Conservation (phyloP, 2,113 vertebrate species). For the zebrafish (Danio rerio) region DNA sequence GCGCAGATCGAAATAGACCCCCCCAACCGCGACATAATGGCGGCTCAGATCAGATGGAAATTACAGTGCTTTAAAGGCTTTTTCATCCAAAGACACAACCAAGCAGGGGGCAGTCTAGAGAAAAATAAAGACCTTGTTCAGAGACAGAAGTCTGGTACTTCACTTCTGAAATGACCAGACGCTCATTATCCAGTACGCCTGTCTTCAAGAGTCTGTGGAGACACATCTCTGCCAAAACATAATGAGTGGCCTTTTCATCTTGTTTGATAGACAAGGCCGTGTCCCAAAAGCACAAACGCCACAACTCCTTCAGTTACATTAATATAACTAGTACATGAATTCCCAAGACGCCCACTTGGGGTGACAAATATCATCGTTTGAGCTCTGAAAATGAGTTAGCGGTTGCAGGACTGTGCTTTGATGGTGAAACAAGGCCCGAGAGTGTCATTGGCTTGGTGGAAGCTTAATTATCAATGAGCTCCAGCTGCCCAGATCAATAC, state of each 20-base stretch:
- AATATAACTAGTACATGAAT: constrained; percentile 18
- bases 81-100: constrained; percentile 29
- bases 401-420: background rate
- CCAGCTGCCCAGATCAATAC: constrained; percentile 52
- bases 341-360: constrained; percentile 6
- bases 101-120: background rate
- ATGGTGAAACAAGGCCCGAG: constrained; percentile 21
- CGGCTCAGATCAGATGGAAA: background rate
- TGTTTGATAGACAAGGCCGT: background rate
- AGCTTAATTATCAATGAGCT: constrained; percentile 57
- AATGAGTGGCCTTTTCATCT: background rate
- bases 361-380: constrained; percentile 23
- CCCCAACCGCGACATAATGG: background rate
- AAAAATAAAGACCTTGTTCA: constrained; percentile 1
- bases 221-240: background rate
- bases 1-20: constrained; percentile 2
- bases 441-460: background rate
- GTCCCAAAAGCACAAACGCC: constrained; percentile 10
- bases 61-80: constrained; percentile 7
- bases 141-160: background rate
- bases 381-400: background rate
- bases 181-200: background rate
- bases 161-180: constrained; percentile 25
- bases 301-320: constrained; percentile 11
- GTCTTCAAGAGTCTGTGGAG: background rate